Evolutionary conservation across 1,140 invertebrate genomes (phyloP).

Genomic region (Lethocerus indicus): DNA sequence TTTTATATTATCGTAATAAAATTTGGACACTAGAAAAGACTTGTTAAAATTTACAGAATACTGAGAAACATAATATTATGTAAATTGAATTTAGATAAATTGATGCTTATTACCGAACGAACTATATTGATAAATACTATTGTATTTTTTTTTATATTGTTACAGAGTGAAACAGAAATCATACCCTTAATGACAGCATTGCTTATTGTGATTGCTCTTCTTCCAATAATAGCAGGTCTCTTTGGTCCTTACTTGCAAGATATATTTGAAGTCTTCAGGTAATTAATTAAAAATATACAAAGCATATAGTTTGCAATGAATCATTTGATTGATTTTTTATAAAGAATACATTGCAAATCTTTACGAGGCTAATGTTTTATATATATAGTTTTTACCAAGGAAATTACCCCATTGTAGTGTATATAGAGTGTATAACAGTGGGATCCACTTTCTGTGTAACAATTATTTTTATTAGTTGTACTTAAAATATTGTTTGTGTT

Average conservation of each 20-base stretch:
- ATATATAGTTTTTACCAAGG: neutral
- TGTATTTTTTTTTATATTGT: slow-evolving; percentile 14
- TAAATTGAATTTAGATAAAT: neutral
- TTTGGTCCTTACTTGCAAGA: slow-evolving; percentile 54
- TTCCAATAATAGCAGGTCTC: slow-evolving; percentile 67
- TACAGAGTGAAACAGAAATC: slow-evolving; percentile 55
- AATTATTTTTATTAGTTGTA: neutral
- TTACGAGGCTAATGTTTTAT: neutral
- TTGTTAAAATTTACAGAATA: neutral
- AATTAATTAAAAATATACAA: slow-evolving; percentile 1
- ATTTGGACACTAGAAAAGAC: too few species aligned
- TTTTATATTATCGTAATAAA: too few species aligned
- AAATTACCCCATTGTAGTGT: neutral
- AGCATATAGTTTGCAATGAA: neutral
- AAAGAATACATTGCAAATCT: neutral
- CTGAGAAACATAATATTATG: neutral
- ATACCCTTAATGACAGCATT: slow-evolving; percentile 66
- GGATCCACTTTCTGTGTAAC: neutral
- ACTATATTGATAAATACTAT: neutral
- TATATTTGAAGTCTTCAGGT: slow-evolving; percentile 68
- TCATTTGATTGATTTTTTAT: too few species aligned
- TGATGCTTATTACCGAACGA: neutral
- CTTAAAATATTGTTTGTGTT: slow-evolving; percentile 1
- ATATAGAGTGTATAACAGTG: neutral
- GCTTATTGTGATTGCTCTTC: slow-evolving; percentile 58